Base-by-base conservation (phyloP, 2,797 vertebrate genomes). In the Coccyzus lansbergi region DNA sequence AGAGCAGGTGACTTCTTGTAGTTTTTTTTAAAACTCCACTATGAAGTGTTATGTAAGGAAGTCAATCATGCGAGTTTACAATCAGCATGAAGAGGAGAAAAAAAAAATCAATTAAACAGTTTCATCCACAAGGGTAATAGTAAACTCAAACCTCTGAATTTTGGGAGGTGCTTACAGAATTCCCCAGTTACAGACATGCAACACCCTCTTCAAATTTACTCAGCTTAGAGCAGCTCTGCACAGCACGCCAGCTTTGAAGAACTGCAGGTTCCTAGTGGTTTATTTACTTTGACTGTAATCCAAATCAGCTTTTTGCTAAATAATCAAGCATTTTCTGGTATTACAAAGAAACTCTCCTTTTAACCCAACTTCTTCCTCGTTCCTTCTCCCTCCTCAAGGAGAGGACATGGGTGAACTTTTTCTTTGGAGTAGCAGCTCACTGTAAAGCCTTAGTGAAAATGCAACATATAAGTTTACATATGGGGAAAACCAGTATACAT, bases 101-200 rank as follows among this genome's bases (percentile, higher is more conserved):
- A 40, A 53, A 83, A 49, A 58, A 4, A 28, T 3, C 10, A 31
- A 28, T 28, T 1, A 40, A 53, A 40, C 2, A 15, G 36, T 5
- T 75, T 36, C 63, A 62, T 49, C 19, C 19, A 75, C 11, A 4
- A 10, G 31, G 24, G 33, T n/a, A 70, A 83, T 64, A 65, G 52
- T 3, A 52, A 84, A 63, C 31, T 15, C 7, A 46, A 87, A 31
- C 2, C n/a, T 68, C 40, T 4, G 38, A 46, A 64, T 80, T 88
- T 49, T 29, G 68, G 79, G 76, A 85, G 90, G 55, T 24, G n/a
- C 42, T 85, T 26, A 4, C 0, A 0, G 55, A 83, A 53, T 7
- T 53, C 51, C 75, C 48, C 28, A 7, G 2, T 5, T 52, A 19
- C 28, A 42, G 34, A 49, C 46, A 52, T 0, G 0, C 15, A 75